Evolutionary conservation across 2,797 vertebrate species (phyloP), one percentile per base, ranked within the genome.

Genomic region (Gobionotothen gibberifrons): DNA sequence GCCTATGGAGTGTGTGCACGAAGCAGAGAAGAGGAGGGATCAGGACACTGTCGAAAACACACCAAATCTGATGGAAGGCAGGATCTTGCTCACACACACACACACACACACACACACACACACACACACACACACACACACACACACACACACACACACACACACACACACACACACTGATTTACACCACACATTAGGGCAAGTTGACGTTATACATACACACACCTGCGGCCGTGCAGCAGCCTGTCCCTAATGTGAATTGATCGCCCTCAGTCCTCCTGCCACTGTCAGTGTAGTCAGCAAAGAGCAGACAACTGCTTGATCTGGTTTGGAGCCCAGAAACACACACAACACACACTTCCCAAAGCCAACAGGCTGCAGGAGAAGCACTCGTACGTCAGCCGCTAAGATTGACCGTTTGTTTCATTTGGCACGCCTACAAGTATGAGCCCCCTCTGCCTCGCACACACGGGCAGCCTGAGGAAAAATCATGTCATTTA

Each of bases 401-500:
- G 55, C 69, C 58, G 19, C 19, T 71, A 56, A 82, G 81, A 87
- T 57, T 84, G 77, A 82, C 78, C 42, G 49, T 82, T 84, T 80
- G 73, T 74, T 83, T 86, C 74, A 83, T 83, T 63, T 83, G 74
- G 85, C 82, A 72, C 36, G 42, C 66, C 79, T 64, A 47, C 44
- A 62, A 75, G 65, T 64, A 14, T 53, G 51, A 81, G 60, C 70
- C 58, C 71, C 51, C 61, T 36, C 57, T 81, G 69, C 76, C 72
- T 82, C 86, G 53, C 79, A 62, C 81, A 60, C 75, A 43, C 49
- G 5, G 58, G 44, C 74, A 49, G 74, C 77, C 68, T 10, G 36
- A 48, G 82, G 76, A 62, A 78, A 87, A 77, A 68, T 51, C 48
- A 15, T 72, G 89, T 83, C 84, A 87, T 91, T 85, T 86, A 87